These are phyloP conservation scores for Phycodurus eques DNA, from an alignment of 2,113 vertebrate species.

Conservation along the genomic window DNA sequence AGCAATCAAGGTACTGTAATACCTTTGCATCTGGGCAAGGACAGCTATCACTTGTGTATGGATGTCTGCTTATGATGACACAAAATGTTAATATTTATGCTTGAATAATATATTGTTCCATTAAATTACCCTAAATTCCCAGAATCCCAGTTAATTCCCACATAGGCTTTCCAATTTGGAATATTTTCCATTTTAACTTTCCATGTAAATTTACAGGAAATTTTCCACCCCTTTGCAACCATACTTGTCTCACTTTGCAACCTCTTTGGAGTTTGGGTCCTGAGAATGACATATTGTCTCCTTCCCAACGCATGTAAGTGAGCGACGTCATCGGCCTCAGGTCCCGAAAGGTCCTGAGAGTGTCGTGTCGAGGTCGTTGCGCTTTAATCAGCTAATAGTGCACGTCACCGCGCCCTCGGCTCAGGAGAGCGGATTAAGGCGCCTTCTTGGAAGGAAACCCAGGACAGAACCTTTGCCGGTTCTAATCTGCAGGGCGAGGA, in stretches of 20 bases:
- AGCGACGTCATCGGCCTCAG: neutral
- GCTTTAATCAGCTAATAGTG: slow-evolving; percentile 72
- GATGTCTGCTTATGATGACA: too few species aligned
- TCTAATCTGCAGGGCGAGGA: slow-evolving; percentile 53
- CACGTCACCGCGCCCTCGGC: slow-evolving; percentile 57
- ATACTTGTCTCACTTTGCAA: neutral
- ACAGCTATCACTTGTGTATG: too few species aligned
- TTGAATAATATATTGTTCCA: too few species aligned
- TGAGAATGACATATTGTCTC: neutral
- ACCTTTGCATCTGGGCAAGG: too few species aligned
- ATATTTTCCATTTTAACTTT: too few species aligned
- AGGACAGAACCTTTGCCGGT: slow-evolving; percentile 67
- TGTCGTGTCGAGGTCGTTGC: slow-evolving; percentile 55
- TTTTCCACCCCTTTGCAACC: neutral
- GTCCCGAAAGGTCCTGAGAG: neutral
- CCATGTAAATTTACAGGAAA: too few species aligned
- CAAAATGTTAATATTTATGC: too few species aligned
- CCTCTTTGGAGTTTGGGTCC: neutral
- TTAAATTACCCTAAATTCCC: too few species aligned
- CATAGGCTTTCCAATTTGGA: too few species aligned
- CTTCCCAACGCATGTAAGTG: neutral
- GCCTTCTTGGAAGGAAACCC: slow-evolving; percentile 62
- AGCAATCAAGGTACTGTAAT: too few species aligned
- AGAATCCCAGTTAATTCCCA: too few species aligned
- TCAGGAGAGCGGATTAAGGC: slow-evolving; percentile 72